These are phyloP conservation scores for Chymomyza amoena DNA, from an alignment of 2,888 invertebrate species.

Conservation along the genomic window DNA sequence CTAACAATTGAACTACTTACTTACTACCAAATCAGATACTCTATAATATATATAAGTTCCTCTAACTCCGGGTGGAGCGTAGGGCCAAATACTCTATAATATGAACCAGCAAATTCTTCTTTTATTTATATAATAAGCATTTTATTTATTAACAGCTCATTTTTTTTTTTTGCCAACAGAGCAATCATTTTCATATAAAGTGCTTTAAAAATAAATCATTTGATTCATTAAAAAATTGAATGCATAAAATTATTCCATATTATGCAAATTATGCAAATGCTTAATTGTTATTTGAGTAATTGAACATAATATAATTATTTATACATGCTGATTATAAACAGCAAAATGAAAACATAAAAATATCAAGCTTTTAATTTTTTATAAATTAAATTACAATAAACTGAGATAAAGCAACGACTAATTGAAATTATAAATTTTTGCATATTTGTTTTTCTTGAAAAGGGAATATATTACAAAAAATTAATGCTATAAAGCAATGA, in stretches of 20 bases:
- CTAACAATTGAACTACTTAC: too few relatives aligned
- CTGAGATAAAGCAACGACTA: neutral
- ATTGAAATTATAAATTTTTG: neutral
- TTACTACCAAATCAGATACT: too few relatives aligned
- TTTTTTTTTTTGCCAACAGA: too few relatives aligned
- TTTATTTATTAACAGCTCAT: too few relatives aligned
- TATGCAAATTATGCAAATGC: slow-evolving; percentile 35
- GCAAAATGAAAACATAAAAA: neutral
- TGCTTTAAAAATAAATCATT: neutral
- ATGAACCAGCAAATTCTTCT: too few relatives aligned
- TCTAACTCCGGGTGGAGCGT: too few relatives aligned
- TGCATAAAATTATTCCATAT: slow-evolving; percentile 28
- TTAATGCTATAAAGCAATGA: neutral
- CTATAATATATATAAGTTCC: too few relatives aligned
- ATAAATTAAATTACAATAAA: neutral
- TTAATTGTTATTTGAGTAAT: slow-evolving; percentile 48
- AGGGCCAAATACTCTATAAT: too few relatives aligned
- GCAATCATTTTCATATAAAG: too few relatives aligned
- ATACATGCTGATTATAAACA: neutral
- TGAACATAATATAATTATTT: slow-evolving; percentile 48
- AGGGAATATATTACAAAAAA: neutral
- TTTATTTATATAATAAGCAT: too few relatives aligned
- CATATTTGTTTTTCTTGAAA: slow-evolving; percentile 17
- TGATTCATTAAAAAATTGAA: neutral
- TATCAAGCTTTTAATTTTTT: neutral